Evolutionary conservation across 1,140 invertebrate species (phyloP).

Genomic region (Drosophila malerkotliana): DNA sequence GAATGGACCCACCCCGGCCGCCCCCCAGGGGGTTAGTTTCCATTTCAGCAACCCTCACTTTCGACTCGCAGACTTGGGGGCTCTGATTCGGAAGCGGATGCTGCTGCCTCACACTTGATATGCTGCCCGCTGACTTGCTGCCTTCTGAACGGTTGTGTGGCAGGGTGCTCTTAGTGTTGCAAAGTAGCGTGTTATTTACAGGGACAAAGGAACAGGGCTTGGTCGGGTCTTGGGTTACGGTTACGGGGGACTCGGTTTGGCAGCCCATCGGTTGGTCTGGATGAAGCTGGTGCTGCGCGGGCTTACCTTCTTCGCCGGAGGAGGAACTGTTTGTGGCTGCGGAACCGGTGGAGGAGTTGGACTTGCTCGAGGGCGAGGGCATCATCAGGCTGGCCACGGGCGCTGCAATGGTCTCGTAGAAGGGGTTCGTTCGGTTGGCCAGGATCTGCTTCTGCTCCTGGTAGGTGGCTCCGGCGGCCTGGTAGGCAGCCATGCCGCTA

Average conservation of each 20-base stretch:
- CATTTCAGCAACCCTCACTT: constrained; percentile 65
- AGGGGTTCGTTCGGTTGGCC: constrained; percentile 79
- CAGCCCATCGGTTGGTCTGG: constrained; percentile 21
- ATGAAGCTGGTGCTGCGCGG: constrained; percentile 13
- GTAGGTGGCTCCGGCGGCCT: constrained; percentile 42
- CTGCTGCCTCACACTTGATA: constrained; percentile 69
- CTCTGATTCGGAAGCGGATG: constrained; percentile 10
- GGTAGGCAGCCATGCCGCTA: constrained; percentile 46
- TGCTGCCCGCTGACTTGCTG: constrained; percentile 72
- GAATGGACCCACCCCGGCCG: constrained; percentile 6
- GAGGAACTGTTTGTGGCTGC: constrained; percentile 73
- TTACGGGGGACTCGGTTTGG: constrained; percentile 7
- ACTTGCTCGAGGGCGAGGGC: constrained; percentile 79
- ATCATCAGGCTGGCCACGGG: constrained; percentile 56
- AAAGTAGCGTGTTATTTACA: constrained; percentile 73
- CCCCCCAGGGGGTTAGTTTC: constrained; percentile 46
- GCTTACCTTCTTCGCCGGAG: constrained; percentile 82
- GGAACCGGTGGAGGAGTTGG: constrained; percentile 79
- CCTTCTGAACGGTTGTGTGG: constrained; percentile 40
- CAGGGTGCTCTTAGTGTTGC: constrained; percentile 45
- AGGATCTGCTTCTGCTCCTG: constrained; percentile 74
- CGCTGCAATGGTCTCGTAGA: constrained; percentile 65
- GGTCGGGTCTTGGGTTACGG: constrained; percentile 11
- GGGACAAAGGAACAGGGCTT: constrained; percentile 37
- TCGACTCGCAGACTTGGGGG: constrained; percentile 49